Base-by-base conservation (phyloP, 2,113 vertebrate species). In the Notothenia coriiceps region DNA sequence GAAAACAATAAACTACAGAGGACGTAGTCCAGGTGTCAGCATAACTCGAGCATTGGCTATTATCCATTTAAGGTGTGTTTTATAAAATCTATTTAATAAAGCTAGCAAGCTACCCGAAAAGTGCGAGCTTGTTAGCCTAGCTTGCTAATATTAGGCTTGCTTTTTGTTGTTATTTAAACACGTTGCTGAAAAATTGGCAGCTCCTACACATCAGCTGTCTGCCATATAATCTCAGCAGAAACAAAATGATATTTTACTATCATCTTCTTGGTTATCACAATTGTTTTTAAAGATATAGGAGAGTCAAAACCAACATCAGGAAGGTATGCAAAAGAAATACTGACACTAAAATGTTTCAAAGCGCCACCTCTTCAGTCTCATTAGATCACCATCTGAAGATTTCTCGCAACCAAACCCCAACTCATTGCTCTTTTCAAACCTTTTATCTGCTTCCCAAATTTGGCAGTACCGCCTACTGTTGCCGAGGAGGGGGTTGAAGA, bases 361-460 rank as follows among this genome's bases (percentile, higher is more conserved):
- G 44, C n/a, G 7, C 52, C 29, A 29, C 29, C 29, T 29, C 22
- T 61, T 54, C 9, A 54, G 35, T 22, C 20, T 71, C 54, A 60
- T 75, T n/a, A 76, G 55, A 80, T 77, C 67, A 62, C 65, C 54
- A 68, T 68, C 79, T 80, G 63, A n/a, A 33, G 64, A 51, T 8
- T 29, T 80, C 55, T 40, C n/a, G 18, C 50, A 74, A 22, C 67
- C 62, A 70, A 25, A 22, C 80, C 57, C 71, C 35, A 40, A 40
- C 49, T 74, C 79, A 18, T 60, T 84, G 52, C 76, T 83, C 78
- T 84, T 77, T 73, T 73, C 60, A 79, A 65, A 74, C 68, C 77
- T 86, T 86, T 87, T 72, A 65, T 87, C 83, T 83, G 71, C 72
- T 70, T 83, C 87, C 87, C 74, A 87, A 79, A 85, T 79, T 74